Evolutionary conservation across 1,140 invertebrate species (phyloP).

Genomic region (Musca vetustissima): DNA sequence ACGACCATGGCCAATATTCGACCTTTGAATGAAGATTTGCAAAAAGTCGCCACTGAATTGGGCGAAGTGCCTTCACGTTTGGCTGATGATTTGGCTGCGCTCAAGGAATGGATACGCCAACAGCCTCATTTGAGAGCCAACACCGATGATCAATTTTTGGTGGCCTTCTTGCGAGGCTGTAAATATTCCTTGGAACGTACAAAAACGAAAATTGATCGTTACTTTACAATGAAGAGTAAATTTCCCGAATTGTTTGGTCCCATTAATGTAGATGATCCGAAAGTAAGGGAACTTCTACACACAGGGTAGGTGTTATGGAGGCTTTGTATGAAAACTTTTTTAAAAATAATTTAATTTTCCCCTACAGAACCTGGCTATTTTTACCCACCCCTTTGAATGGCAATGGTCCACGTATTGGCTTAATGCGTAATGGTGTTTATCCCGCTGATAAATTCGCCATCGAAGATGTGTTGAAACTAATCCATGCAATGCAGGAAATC

Average conservation of each 20-base stretch:
- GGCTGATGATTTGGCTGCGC: conserved; percentile 57
- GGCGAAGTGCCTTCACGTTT: conserved; percentile 60
- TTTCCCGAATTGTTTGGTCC: conserved; percentile 17
- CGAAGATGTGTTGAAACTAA: conserved; percentile 37
- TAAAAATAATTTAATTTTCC: not conserved
- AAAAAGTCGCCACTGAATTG: conserved; percentile 59
- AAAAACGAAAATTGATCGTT: conserved; percentile 63
- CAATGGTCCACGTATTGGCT: conserved; percentile 36
- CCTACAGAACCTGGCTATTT: conserved; percentile 24
- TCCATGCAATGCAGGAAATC: conserved; percentile 39
- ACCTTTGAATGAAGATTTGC: conserved; percentile 50
- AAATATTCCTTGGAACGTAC: conserved; percentile 66
- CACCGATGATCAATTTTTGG: conserved; percentile 61
- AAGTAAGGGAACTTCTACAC: conserved; percentile 53
- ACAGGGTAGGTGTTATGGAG: conserved; percentile 52
- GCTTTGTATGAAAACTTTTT: not conserved
- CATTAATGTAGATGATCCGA: conserved; percentile 22
- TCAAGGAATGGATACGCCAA: conserved; percentile 64
- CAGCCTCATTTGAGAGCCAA: conserved; percentile 59
- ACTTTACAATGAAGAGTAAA: conserved; percentile 23
- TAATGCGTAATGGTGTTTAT: conserved; percentile 35
- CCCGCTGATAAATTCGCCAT: conserved; percentile 41
- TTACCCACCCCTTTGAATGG: conserved; percentile 49
- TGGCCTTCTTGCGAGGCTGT: conserved; percentile 63
- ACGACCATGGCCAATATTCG: conserved; percentile 40